Conservation (phyloP, 2,888 invertebrate species). For the Allacma fusca region DNA sequence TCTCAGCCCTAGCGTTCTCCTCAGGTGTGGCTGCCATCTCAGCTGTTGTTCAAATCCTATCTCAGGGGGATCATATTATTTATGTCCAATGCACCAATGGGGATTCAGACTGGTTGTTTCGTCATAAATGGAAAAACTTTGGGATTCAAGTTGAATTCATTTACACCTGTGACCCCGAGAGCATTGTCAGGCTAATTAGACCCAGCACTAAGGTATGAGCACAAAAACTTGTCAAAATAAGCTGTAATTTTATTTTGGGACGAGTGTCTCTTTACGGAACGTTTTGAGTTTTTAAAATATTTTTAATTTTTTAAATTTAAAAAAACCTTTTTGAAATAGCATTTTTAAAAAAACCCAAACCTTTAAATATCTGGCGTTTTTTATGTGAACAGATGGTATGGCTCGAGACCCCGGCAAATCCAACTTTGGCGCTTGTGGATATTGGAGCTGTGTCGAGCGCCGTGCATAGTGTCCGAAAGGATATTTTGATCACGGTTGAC, state of each 20-base stretch:
- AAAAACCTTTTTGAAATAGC: too few species aligned
- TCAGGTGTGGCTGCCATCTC: conserved; percentile 69
- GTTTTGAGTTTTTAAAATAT: too few species aligned
- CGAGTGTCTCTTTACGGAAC: too few species aligned
- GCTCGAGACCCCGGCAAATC: conserved; percentile 72
- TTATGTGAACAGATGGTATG: conserved; percentile 70
- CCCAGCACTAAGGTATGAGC: conserved; percentile 69
- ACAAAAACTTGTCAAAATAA: too few species aligned
- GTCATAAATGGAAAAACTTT: conserved; percentile 59
- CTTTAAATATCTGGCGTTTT: too few species aligned
- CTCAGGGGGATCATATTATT: conserved; percentile 69
- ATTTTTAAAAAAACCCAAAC: too few species aligned
- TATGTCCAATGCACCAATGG: conserved; percentile 71
- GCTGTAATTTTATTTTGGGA: too few species aligned
- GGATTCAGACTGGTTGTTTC: conserved; percentile 66
- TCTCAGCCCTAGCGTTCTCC: conserved; percentile 65
- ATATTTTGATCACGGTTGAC: conserved; percentile 66
- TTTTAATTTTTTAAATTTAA: too few species aligned
- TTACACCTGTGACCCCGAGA: conserved; percentile 66
- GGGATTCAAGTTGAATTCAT: conserved; percentile 63
- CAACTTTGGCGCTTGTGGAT: conserved; percentile 69
- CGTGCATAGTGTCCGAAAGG: conserved; percentile 62
- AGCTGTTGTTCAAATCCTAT: conserved; percentile 67
- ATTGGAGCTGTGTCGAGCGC: conserved; percentile 66
- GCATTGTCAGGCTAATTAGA: conserved; percentile 66